phyloP scores from a whole-genome alignment of 2,113 vertebrate species.

The Apodemus speciosus region DNA sequence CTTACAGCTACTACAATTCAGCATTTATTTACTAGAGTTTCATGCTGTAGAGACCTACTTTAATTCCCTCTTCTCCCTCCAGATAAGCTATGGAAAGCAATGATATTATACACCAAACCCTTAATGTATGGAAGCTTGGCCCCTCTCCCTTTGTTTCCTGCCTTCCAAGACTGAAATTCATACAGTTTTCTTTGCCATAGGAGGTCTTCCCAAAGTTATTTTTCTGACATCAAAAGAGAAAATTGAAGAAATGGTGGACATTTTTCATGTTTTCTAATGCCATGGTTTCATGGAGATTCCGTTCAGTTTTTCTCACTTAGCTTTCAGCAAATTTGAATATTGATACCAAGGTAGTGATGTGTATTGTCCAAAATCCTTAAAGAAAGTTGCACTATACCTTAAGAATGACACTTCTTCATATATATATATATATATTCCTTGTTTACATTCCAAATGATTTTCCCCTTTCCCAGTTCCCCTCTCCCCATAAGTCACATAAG shows the following conservation, averaged over 20 bases:
- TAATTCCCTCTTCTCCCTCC: not conserved
- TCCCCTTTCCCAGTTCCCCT: too few relatives aligned
- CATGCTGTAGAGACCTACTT: accelerated
- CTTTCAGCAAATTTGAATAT: not conserved
- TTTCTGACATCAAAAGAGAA: not conserved
- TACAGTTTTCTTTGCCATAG: not conserved
- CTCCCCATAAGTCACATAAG: too few relatives aligned
- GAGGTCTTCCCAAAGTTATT: not conserved
- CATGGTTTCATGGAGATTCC: not conserved
- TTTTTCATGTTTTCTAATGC: not conserved
- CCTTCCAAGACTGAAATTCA: not conserved
- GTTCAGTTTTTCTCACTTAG: not conserved
- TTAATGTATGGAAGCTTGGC: not conserved
- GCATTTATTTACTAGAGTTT: not conserved
- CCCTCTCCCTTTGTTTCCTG: not conserved
- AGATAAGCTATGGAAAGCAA: not conserved
- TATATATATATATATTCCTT: too few relatives aligned
- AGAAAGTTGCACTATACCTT: not conserved
- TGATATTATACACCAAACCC: not conserved
- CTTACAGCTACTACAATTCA: not conserved
- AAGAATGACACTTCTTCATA: too few relatives aligned
- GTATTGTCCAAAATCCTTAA: not conserved
- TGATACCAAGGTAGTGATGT: not conserved
- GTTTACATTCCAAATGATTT: too few relatives aligned
- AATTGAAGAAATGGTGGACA: not conserved